Conservation (phyloP, 2,797 vertebrate species). For the Acomys russatus region DNA sequence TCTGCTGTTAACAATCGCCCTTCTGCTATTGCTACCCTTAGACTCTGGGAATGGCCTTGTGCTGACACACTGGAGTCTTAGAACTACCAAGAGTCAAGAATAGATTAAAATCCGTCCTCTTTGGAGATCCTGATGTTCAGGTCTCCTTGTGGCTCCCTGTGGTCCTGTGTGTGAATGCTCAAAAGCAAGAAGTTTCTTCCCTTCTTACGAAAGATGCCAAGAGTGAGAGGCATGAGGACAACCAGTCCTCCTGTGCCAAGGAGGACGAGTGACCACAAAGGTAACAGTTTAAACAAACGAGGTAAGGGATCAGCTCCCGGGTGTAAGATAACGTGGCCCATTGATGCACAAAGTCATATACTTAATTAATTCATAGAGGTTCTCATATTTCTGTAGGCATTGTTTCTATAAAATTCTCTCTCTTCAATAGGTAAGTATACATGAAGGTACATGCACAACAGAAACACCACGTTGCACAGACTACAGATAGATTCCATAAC, state of each 20-base stretch:
- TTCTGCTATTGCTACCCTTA: neutral
- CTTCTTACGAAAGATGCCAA: neutral
- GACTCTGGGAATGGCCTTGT: neutral
- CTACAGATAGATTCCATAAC: neutral
- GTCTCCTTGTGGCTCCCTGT: neutral
- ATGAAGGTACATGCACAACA: rapidly evolving
- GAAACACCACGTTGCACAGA: neutral
- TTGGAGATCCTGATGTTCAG: neutral
- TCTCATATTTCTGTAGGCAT: neutral
- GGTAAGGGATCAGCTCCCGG: neutral
- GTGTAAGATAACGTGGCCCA: neutral
- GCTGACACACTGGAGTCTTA: neutral
- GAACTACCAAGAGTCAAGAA: neutral
- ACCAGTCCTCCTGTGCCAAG: neutral
- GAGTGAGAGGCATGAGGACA: too few relatives aligned
- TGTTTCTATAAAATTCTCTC: neutral
- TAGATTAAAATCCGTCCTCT: neutral
- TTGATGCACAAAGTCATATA: neutral
- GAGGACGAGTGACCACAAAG: too few relatives aligned
- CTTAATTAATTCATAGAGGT: neutral
- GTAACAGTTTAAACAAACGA: neutral
- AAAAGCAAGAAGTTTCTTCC: neutral
- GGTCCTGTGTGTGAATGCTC: neutral
- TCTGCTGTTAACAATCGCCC: neutral
- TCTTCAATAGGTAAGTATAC: rapidly evolving